Evolutionary conservation across 2,797 vertebrate species (phyloP).

Genomic region (Scyliorhinus canicula): DNA sequence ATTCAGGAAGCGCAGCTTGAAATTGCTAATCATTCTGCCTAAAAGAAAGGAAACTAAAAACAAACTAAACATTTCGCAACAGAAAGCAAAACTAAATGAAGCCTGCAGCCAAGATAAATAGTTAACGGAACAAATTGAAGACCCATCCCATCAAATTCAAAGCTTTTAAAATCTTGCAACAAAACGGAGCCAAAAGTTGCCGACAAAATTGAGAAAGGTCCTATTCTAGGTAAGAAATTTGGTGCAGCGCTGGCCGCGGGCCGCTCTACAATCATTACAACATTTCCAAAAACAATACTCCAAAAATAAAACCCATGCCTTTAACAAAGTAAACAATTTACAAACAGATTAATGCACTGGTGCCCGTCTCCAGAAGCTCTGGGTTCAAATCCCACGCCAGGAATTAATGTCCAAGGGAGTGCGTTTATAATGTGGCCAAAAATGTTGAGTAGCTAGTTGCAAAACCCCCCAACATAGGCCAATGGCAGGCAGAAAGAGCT

Average conservation of each 20-base stretch:
- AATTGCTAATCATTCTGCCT: neutral
- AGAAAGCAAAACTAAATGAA: neutral
- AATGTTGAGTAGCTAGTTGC: no score
- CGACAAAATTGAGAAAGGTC: neutral
- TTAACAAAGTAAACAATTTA: neutral
- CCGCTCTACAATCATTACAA: neutral
- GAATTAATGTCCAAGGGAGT: no score
- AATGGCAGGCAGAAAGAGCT: no score
- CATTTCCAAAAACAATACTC: neutral
- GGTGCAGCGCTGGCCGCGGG: no score
- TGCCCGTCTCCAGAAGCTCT: no score
- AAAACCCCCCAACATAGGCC: no score
- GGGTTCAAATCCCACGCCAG: no score
- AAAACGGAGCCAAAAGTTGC: neutral
- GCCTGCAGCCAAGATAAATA: neutral
- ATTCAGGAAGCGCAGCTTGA: neutral
- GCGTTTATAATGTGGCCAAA: no score
- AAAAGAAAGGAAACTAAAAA: neutral
- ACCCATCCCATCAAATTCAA: neutral
- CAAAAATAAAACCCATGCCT: neutral
- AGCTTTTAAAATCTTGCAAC: neutral
- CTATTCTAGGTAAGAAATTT: neutral
- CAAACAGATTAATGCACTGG: neutral
- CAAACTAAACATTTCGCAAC: neutral
- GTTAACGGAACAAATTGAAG: neutral